Conservation (phyloP, 2,888 invertebrate genomes). For the Monochamus alternatus region DNA sequence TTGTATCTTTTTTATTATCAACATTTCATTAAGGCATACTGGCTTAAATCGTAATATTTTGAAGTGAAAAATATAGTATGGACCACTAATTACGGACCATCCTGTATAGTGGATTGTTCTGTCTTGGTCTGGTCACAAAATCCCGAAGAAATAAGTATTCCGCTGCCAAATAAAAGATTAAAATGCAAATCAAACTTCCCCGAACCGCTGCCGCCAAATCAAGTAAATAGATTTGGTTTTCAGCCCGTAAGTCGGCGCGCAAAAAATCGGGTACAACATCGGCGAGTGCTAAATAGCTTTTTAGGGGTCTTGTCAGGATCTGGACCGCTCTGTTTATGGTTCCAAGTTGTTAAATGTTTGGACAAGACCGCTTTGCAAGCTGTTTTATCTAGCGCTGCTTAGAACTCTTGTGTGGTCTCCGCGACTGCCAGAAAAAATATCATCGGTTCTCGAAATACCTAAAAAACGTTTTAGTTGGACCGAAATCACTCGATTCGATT, state of each 20-base stretch:
- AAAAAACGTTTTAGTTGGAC: constrained; percentile 50
- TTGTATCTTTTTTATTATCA: too few species aligned
- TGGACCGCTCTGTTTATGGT: constrained; percentile 57
- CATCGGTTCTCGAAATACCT: constrained; percentile 49
- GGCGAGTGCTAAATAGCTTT: constrained; percentile 48
- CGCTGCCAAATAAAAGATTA: neutral
- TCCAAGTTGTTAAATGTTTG: constrained; percentile 54
- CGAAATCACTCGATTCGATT: constrained; percentile 49
- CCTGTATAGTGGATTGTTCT: too few species aligned
- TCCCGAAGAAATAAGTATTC: neutral
- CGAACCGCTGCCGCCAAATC: neutral
- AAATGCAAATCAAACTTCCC: neutral
- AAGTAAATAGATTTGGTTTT: neutral
- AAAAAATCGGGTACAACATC: neutral
- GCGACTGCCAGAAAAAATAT: constrained; percentile 47
- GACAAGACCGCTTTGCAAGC: constrained; percentile 56
- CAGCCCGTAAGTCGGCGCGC: neutral
- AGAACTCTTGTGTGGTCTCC: constrained; percentile 61
- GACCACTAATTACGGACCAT: too few species aligned
- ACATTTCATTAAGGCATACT: too few species aligned
- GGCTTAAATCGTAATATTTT: too few species aligned
- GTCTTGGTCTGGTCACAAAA: too few species aligned
- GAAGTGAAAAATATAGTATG: too few species aligned
- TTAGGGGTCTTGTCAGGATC: constrained; percentile 47
- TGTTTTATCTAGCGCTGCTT: constrained; percentile 58